Evolutionary conservation across 2,888 invertebrate genomes (phyloP).

Genomic region (Bugulina stolonifera): DNA sequence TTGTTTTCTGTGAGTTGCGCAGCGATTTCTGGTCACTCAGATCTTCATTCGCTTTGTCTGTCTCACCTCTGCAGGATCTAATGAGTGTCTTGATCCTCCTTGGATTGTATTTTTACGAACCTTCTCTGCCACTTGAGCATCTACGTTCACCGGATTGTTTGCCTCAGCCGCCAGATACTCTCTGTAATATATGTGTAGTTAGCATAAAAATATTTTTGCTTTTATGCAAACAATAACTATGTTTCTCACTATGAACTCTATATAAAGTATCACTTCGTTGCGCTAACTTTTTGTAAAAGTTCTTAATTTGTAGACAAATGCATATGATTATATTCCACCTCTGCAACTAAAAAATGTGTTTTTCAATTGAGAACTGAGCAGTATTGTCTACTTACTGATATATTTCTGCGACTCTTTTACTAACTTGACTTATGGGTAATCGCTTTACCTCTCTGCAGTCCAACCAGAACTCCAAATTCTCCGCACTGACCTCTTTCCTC

Average conservation of each 20-base stretch:
- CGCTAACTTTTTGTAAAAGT: too few relatives aligned
- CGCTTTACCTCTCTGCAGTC: slow-evolving; percentile 74
- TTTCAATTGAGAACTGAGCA: too few relatives aligned
- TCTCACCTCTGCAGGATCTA: slow-evolving; percentile 90
- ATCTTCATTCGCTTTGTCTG: too few relatives aligned
- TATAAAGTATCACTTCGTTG: too few relatives aligned
- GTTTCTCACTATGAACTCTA: too few relatives aligned
- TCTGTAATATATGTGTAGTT: slow-evolving; percentile 47
- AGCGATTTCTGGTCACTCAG: too few relatives aligned
- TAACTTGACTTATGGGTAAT: slow-evolving; percentile 69
- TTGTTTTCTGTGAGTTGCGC: too few relatives aligned
- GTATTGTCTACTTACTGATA: slow-evolving; percentile 49
- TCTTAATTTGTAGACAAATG: too few relatives aligned
- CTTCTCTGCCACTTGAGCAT: slow-evolving; percentile 77
- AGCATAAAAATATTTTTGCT: too few relatives aligned
- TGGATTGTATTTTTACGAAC: slow-evolving; percentile 43
- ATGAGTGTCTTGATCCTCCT: slow-evolving; percentile 55
- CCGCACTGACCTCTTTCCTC: slow-evolving; percentile 96
- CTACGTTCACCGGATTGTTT: slow-evolving; percentile 92
- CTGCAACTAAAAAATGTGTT: too few relatives aligned
- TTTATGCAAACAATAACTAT: too few relatives aligned
- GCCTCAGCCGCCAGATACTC: slow-evolving; percentile 92
- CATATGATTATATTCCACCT: too few relatives aligned
- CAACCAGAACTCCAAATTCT: slow-evolving; percentile 96
- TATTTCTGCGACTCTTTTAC: slow-evolving; percentile 49